Conservation (phyloP, 2,113 vertebrate genomes). For the Mus spicilegus region DNA sequence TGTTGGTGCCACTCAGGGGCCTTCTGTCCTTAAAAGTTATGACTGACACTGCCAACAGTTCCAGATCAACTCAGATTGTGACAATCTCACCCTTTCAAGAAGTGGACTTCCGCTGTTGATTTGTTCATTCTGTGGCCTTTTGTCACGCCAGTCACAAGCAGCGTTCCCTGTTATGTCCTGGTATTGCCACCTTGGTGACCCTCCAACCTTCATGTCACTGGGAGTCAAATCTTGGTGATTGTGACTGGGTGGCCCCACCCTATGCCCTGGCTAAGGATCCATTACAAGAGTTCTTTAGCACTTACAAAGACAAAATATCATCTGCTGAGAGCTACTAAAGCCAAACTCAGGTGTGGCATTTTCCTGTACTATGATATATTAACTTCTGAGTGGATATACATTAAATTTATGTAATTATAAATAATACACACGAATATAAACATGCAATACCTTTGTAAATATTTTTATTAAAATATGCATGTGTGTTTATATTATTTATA, state of each 20-base stretch:
- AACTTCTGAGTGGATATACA: conserved; percentile 8
- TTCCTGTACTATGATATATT: neutral
- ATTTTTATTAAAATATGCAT: conserved; percentile 11
- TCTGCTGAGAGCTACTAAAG: conserved; percentile 33
- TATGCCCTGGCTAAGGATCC: neutral
- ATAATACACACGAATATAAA: neutral
- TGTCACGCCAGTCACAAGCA: neutral
- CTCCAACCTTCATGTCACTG: neutral
- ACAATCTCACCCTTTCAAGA: neutral
- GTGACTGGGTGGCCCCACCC: neutral
- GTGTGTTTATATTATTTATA: conserved; percentile 17
- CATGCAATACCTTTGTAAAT: neutral
- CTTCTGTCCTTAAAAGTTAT: neutral
- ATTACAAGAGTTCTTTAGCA: neutral
- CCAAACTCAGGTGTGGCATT: neutral
- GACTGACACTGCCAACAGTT: neutral
- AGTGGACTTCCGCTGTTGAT: neutral
- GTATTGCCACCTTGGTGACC: neutral
- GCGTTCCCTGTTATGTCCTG: neutral
- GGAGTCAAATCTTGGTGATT: neutral
- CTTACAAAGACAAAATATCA: neutral
- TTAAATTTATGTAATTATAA: neutral
- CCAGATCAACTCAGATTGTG: neutral
- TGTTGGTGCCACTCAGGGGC: neutral
- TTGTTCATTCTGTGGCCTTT: neutral